phyloP scores from a whole-genome alignment of 2,888 invertebrate species.

The Drosophila picticornis region DNA sequence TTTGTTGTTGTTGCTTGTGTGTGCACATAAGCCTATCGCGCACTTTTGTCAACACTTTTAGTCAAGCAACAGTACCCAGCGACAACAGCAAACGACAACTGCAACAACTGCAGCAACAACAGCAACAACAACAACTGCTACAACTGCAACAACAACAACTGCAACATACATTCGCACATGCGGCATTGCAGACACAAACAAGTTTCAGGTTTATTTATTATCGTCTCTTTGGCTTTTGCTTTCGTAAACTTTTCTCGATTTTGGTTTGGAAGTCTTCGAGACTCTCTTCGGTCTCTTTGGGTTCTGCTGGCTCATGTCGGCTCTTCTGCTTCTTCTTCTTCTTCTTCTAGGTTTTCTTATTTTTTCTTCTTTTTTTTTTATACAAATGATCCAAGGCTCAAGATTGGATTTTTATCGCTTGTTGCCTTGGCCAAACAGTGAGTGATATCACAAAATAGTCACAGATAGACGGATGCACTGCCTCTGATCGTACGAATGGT shows the following conservation, averaged over 20 bases:
- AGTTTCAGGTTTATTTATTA: slow-evolving; percentile 72
- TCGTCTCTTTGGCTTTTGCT: slow-evolving; percentile 52
- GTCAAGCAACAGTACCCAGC: slow-evolving; percentile 57
- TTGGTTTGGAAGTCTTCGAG: slow-evolving; percentile 30
- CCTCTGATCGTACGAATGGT: slow-evolving; percentile 11
- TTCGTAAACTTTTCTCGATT: slow-evolving; percentile 58
- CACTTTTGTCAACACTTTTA: slow-evolving; percentile 82
- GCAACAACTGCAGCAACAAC: slow-evolving; percentile 24
- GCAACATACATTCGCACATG: slow-evolving; percentile 57
- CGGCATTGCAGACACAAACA: slow-evolving; percentile 63
- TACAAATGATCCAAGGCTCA: slow-evolving; percentile 73
- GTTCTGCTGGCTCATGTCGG: slow-evolving; percentile 12
- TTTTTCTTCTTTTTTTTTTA: slow-evolving; percentile 6
- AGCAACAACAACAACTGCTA: slow-evolving; percentile 10
- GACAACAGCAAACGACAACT: slow-evolving; percentile 26
- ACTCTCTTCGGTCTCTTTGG: slow-evolving; percentile 11
- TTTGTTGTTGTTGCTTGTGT: slow-evolving; percentile 22
- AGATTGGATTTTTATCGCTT: slow-evolving; percentile 78
- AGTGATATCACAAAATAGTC: slow-evolving; percentile 58
- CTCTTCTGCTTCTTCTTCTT: slow-evolving; percentile 24
- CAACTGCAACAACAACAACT: slow-evolving; percentile 31
- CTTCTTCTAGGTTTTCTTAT: slow-evolving; percentile 1
- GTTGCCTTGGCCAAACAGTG: slow-evolving; percentile 54
- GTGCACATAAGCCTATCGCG: slow-evolving; percentile 74
- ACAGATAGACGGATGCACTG: slow-evolving; percentile 46